These are phyloP conservation scores for Brachypteracias leptosomus DNA, from an alignment of 2,113 vertebrate genomes.

Conservation along the genomic window DNA sequence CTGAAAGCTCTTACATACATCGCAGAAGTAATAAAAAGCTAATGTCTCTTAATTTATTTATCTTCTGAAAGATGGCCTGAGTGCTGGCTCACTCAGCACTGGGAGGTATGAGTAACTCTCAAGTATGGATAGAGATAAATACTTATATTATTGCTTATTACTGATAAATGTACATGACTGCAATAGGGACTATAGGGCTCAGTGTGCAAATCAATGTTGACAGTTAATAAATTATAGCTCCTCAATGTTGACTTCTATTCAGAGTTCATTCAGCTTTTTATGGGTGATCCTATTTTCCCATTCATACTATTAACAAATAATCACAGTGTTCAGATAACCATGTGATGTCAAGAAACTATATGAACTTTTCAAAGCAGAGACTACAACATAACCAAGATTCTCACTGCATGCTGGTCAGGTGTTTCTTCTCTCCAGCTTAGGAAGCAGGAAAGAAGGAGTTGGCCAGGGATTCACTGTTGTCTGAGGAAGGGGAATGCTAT, in stretches of 20 bases:
- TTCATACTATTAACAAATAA: neutral
- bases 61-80: slow-evolving; percentile 20
- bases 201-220: neutral
- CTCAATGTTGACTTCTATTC: neutral
- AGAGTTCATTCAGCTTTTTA: neutral
- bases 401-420: neutral
- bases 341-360: neutral
- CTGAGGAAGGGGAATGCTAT: neutral
- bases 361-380: neutral
- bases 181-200: neutral
- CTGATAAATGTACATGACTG: neutral
- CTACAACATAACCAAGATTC: neutral
- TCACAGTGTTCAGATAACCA: neutral
- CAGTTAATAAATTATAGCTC: neutral
- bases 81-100: neutral
- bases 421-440: neutral
- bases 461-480: neutral
- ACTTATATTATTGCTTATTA: neutral
- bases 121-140: neutral
- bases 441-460: neutral
- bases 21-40: slow-evolving; percentile 48
- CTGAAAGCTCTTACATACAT: slow-evolving; percentile 14
- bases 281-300: neutral
- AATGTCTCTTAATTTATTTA: slow-evolving; percentile 46
- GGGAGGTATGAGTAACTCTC: neutral